Conservation (phyloP, 1,140 invertebrate genomes). For the Laupala kohalensis region DNA sequence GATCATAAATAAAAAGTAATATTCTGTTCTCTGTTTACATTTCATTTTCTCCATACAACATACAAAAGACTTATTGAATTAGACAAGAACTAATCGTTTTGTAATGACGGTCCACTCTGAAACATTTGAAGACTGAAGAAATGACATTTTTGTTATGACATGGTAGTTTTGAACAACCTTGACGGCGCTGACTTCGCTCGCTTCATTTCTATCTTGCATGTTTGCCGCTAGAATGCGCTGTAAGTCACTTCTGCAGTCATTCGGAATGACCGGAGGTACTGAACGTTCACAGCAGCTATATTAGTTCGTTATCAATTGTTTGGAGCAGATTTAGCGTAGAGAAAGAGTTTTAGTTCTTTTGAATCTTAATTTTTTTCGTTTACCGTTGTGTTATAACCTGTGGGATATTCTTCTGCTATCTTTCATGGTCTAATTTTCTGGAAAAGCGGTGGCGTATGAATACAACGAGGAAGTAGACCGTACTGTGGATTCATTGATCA, state of each 20-base stretch:
- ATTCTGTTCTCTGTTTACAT: no score
- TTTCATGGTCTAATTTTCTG: not conserved
- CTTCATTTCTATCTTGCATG: not conserved
- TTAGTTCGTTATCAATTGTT: not conserved
- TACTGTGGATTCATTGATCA: slow-evolving; percentile 9
- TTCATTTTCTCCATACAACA: no score
- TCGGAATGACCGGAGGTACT: not conserved
- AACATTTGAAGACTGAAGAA: no score
- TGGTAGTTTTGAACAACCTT: no score
- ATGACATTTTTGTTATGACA: no score
- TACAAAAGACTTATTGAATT: no score
- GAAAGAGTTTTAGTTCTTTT: not conserved
- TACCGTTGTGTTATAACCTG: not conserved
- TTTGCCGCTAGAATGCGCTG: not conserved
- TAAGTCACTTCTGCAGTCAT: not conserved
- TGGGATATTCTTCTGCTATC: not conserved
- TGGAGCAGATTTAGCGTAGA: not conserved
- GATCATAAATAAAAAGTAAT: no score
- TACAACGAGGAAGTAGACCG: not conserved
- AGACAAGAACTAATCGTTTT: no score
- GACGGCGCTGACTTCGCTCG: no score
- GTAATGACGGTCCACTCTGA: no score
- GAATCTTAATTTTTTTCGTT: not conserved
- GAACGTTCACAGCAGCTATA: not conserved
- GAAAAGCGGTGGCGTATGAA: not conserved